These are phyloP conservation scores for Apotomis turbidana DNA, from an alignment of 2,888 invertebrate genomes.

Conservation along the genomic window DNA sequence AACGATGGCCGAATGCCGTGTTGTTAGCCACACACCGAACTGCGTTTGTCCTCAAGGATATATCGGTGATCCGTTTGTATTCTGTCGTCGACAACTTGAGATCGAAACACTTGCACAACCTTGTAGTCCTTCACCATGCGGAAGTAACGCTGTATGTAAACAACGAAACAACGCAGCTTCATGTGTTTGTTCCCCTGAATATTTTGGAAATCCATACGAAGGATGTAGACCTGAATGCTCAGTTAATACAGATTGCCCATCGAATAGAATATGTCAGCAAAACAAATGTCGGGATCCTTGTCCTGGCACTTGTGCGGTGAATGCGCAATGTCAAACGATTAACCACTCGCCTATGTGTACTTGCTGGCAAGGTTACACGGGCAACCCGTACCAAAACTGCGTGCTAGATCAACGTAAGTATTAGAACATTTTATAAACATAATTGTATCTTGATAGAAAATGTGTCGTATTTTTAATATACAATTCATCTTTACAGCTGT, in stretches of 20 bases:
- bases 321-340: constrained; percentile 88
- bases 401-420: constrained; percentile 63
- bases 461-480: constrained; percentile 20
- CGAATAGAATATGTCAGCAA: constrained; percentile 88
- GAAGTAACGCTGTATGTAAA: constrained; percentile 88
- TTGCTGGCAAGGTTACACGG: constrained; percentile 86
- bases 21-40: constrained; percentile 88
- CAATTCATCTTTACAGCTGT: constrained; percentile 59
- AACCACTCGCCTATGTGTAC: constrained; percentile 89
- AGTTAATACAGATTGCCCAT: constrained; percentile 88
- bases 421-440: neutral
- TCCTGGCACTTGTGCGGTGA: constrained; percentile 89
- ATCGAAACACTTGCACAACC: constrained; percentile 69
- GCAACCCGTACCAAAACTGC: constrained; percentile 83
- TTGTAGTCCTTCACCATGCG: constrained; percentile 89
- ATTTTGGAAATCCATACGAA: constrained; percentile 86
- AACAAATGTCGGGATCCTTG: constrained; percentile 91
- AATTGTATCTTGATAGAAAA: neutral
- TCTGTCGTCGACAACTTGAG: constrained; percentile 78
- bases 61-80: constrained; percentile 88
- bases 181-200: constrained; percentile 87
- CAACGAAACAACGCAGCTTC: constrained; percentile 88
- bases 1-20: constrained; percentile 87
- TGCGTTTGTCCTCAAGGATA: constrained; percentile 87
- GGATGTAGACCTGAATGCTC: constrained; percentile 91